Conservation (phyloP, 2,888 invertebrate species). For the Ophion ellenae region DNA sequence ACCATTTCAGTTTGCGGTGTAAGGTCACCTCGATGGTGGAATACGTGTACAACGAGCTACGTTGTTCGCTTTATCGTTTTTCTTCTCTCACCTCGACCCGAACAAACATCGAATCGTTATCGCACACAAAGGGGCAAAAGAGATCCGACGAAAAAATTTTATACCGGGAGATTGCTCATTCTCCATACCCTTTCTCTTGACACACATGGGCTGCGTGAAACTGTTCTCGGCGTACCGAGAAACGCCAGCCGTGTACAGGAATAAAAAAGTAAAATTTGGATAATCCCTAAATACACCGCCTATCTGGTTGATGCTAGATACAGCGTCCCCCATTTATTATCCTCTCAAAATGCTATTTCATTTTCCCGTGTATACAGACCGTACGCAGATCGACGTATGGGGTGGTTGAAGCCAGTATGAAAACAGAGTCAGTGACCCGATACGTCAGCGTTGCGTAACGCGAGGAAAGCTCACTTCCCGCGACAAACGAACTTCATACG, state of each 20-base stretch:
- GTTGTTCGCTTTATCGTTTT: slow-evolving; percentile 47
- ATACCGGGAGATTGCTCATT: slow-evolving; percentile 2
- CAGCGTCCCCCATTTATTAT: background rate
- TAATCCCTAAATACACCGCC: slow-evolving; percentile 28
- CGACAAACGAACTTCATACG: background rate
- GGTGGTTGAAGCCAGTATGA: background rate
- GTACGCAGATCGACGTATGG: background rate
- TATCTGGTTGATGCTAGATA: slow-evolving; percentile 7
- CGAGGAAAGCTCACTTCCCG: slow-evolving; percentile 7
- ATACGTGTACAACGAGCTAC: slow-evolving; percentile 54
- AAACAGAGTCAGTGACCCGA: slow-evolving; percentile 55
- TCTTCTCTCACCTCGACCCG: slow-evolving; percentile 24
- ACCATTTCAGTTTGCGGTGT: background rate
- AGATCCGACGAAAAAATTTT: slow-evolving; percentile 14
- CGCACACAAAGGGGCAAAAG: slow-evolving; percentile 38
- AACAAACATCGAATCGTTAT: slow-evolving; percentile 59
- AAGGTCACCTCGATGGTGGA: background rate
- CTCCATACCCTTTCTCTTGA: too few relatives aligned
- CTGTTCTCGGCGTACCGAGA: too few relatives aligned
- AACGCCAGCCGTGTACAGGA: background rate
- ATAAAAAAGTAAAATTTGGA: slow-evolving; percentile 36
- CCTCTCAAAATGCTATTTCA: background rate
- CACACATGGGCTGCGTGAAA: too few relatives aligned
- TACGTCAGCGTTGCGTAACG: slow-evolving; percentile 58
- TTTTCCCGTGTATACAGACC: background rate